Conservation (phyloP, 2,888 invertebrate species). For the Bimastos eiseni region DNA sequence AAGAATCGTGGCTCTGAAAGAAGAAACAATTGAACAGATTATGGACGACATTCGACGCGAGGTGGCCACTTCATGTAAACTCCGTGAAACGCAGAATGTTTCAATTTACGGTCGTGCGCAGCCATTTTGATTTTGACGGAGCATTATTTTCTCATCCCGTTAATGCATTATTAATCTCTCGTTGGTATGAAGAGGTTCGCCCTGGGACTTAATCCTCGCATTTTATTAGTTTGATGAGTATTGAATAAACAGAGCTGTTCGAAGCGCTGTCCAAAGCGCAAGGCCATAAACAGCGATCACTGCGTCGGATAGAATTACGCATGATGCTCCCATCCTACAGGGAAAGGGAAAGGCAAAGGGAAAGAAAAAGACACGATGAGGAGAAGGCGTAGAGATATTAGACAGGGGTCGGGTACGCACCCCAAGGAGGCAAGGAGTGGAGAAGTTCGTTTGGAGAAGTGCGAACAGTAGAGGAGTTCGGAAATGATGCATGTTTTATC, state of each 20-base stretch:
- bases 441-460: neutral
- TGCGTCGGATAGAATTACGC: neutral
- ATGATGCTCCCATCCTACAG: neutral
- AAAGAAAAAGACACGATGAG: no score
- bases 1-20: neutral
- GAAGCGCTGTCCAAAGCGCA: neutral
- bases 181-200: neutral
- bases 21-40: neutral
- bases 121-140: neutral
- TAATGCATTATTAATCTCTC: slow-evolving; percentile 2
- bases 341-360: no score
- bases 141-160: neutral
- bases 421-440: neutral
- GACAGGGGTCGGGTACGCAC: neutral
- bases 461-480: no score
- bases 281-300: neutral
- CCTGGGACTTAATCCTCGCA: neutral
- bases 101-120: neutral
- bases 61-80: neutral
- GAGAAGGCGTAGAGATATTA: no score
- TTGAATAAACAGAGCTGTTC: neutral
- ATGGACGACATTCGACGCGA: neutral
- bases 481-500: no score
- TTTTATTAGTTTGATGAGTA: neutral
- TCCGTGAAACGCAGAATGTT: neutral